These are phyloP conservation scores for Trinorchestia longiramus DNA, from an alignment of 1,140 invertebrate genomes.

Conservation along the genomic window DNA sequence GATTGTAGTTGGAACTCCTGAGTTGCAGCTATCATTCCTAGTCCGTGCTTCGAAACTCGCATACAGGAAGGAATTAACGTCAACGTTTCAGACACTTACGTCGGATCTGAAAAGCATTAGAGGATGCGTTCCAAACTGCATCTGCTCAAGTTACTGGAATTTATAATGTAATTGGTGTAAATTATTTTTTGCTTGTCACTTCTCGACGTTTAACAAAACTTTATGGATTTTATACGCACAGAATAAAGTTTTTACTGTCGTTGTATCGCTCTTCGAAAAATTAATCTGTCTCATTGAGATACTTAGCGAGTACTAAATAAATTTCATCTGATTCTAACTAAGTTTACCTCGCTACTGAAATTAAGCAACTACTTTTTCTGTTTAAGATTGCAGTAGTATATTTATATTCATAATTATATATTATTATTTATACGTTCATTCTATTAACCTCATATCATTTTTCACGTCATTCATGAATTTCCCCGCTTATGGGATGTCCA, in stretches of 20 bases:
- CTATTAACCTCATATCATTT: neutral
- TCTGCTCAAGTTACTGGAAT: neutral
- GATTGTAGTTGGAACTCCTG: neutral
- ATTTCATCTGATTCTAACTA: neutral
- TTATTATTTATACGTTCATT: neutral
- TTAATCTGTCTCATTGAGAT: neutral
- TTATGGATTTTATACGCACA: neutral
- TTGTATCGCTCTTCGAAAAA: neutral
- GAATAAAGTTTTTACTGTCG: neutral
- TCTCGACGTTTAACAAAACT: neutral
- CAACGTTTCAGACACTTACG: neutral
- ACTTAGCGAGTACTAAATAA: neutral
- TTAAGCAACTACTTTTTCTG: neutral
- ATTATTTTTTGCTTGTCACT: neutral
- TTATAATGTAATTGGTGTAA: neutral
- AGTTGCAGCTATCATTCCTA: neutral
- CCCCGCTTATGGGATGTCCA: neutral
- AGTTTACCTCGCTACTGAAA: neutral
- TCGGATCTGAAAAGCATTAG: neutral
- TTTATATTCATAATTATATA: too few relatives aligned
- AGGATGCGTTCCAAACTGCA: neutral
- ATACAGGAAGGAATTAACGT: neutral
- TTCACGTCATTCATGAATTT: neutral
- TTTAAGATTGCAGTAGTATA: too few relatives aligned
- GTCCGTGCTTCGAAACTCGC: neutral